Conservation (phyloP, 1,140 invertebrate genomes). For the Drosophila lacteicornis region DNA sequence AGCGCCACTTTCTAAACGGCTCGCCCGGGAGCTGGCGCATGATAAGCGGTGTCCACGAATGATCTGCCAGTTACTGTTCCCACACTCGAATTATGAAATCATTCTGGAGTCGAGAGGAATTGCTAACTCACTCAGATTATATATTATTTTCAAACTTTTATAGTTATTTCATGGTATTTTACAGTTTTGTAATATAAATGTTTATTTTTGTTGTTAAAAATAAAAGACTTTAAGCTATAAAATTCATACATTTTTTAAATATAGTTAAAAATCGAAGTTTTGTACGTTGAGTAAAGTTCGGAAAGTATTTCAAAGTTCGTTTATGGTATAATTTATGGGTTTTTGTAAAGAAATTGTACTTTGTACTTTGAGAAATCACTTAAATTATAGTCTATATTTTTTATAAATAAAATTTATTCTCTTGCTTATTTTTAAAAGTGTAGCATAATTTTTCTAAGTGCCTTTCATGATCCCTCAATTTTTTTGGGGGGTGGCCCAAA, state of each 20-base stretch:
- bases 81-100: background rate
- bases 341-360: too few relatives aligned
- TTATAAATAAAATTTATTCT: background rate
- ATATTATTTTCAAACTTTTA: background rate
- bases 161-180: background rate
- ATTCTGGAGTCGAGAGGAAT: background rate
- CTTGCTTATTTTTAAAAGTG: background rate
- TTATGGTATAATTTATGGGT: too few relatives aligned
- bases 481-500: conserved; percentile 23
- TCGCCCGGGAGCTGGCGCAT: conserved; percentile 54
- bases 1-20: conserved; percentile 63
- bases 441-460: background rate
- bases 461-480: background rate
- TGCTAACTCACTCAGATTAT: too few relatives aligned
- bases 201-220: background rate
- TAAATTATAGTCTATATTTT: too few relatives aligned
- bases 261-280: background rate
- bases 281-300: too few relatives aligned
- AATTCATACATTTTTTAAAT: background rate
- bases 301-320: too few relatives aligned
- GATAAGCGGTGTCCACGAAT: conserved; percentile 61
- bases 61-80: conserved; percentile 24
- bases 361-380: too few relatives aligned
- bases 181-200: background rate
- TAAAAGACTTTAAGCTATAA: background rate